Evolutionary conservation across 2,888 invertebrate species (phyloP), one percentile per base, ranked within the genome.

Genomic region (Poecilobothrus nobilitatus): DNA sequence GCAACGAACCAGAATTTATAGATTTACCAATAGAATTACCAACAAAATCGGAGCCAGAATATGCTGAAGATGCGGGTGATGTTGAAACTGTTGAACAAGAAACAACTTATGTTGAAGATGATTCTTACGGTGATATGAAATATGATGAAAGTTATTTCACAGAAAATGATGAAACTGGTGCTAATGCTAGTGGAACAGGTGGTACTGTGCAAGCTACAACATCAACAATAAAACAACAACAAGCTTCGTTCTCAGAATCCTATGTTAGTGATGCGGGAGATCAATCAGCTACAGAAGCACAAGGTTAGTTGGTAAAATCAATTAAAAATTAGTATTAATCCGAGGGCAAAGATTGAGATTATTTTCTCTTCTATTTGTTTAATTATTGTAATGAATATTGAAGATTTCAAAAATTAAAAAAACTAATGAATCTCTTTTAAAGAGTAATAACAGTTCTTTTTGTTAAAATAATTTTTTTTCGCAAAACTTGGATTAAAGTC

Each of bases 31-130:
- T 82, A 70, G 82, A 82, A 74, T 76, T 87, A 73, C 86, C 87
- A 75, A 87, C 87, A 37, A 87, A 87, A 85, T 86, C 87, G 79
- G 87, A 87, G 84, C 88, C 87, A 1, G 87, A 87, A 81, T 87
- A 87, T 79, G 84, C 85, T 64, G 87, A 87, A 72, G 87, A 87
- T 77, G 83, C 84, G 72, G 87, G 86, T 72, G 88, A 87, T 73
- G 87, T 86, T 73, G 87, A 86, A 75, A 82, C 86, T 37, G 86
- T 85, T 71, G 87, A 87, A 75, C 87, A 86, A 75, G 88, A 87
- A 77, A 83, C 86, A 0, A 84, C 85, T 75, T 87, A 87, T 74
- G 87, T 87, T 76, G 87, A 87, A 81, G 87, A 87, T 70, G 88
- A 87, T 79, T 84, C 87, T 1, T 87, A 87, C 77, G 86, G 87